These are phyloP conservation scores for Propithecus perrieri DNA, from an alignment of 2,797 vertebrate genomes.

Conservation along the genomic window DNA sequence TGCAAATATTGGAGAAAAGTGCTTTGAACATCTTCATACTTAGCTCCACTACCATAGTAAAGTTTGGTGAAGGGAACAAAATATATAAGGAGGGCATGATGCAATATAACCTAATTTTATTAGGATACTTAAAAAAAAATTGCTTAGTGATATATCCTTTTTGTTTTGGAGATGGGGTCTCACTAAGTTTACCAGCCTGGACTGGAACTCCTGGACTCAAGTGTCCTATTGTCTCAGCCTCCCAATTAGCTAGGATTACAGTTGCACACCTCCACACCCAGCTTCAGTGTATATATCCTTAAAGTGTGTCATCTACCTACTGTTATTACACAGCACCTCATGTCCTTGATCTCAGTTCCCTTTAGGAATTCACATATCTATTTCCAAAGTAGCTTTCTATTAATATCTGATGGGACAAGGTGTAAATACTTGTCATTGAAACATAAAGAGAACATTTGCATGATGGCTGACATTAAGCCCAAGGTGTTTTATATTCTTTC, in stretches of 20 bases:
- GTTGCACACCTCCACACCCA: too few relatives aligned
- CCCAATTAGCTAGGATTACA: too few relatives aligned
- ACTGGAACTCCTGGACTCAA: too few relatives aligned
- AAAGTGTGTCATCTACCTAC: slow-evolving; percentile 28
- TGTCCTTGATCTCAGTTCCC: neutral
- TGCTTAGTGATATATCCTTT: neutral
- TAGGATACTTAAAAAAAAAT: slow-evolving; percentile 62
- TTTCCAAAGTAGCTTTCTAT: slow-evolving; percentile 67
- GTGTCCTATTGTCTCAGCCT: too few relatives aligned
- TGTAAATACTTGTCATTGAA: neutral
- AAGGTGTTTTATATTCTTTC: slow-evolving; percentile 37
- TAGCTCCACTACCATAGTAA: slow-evolving; percentile 72
- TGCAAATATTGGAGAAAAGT: slow-evolving; percentile 77
- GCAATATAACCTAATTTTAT: slow-evolving; percentile 43
- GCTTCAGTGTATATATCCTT: slow-evolving; percentile 66
- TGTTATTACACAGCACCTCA: slow-evolving; percentile 67
- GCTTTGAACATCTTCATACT: slow-evolving; percentile 68
- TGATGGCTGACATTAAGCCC: slow-evolving; percentile 67
- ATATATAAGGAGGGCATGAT: slow-evolving; percentile 47
- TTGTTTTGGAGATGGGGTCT: too few relatives aligned
- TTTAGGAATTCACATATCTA: slow-evolving; percentile 64
- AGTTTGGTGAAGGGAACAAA: slow-evolving; percentile 62
- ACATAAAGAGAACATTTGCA: slow-evolving; percentile 60
- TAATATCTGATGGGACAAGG: slow-evolving; percentile 30
- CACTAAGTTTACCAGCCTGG: too few relatives aligned